Base-by-base conservation (phyloP, 2,797 vertebrate genomes). In the Fistularia commersonii region DNA sequence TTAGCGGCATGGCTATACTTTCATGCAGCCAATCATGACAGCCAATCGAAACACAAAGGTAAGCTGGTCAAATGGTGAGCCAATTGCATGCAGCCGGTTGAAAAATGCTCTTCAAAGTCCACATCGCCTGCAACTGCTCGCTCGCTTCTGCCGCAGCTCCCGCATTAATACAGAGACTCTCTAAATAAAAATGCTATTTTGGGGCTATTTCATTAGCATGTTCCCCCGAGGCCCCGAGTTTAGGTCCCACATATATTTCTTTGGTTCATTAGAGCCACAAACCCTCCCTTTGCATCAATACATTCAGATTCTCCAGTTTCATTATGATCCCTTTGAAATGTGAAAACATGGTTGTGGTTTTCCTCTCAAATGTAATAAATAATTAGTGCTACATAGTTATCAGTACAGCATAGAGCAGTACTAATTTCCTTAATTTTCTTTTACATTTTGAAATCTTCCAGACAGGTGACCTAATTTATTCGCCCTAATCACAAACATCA, bases 31-130 rank as follows among this genome's bases (percentile, higher is more conserved):
- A 62, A 62, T 74, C 67, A 11, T 6, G 57, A 71, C 34, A 41
- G 46, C 45, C 57, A 54, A 45, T 45, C 2, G 12, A 32, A 57
- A 54, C 34, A 43, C n/a, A 23, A 33, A 9, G 6, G 23, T 23
- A 47, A 57, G 60, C 32, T 6, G 52, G 51, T 60, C 48, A 12
- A 48, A 47, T 34, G 62, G 61, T 44, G 61, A 72, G 69, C 68
- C 76, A 79, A 66, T 69, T 66, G 64, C 80, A 82, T 84, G 80
- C 76, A 79, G 76, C 69, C 7, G 55, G 52, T 49, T 45, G 48
- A 69, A 57, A n/a, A 58, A 33, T 45, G 31, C 11, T 36, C 35
- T 47, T 46, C 35, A 45, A 11, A 32, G 32, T 11, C 14, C 8
- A 31, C 10, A 23, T 23, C 23, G 4, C 4, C 23, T 23, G 23